Evolutionary conservation across 2,797 vertebrate genomes (phyloP).

Genomic region (Monodelphis domestica): DNA sequence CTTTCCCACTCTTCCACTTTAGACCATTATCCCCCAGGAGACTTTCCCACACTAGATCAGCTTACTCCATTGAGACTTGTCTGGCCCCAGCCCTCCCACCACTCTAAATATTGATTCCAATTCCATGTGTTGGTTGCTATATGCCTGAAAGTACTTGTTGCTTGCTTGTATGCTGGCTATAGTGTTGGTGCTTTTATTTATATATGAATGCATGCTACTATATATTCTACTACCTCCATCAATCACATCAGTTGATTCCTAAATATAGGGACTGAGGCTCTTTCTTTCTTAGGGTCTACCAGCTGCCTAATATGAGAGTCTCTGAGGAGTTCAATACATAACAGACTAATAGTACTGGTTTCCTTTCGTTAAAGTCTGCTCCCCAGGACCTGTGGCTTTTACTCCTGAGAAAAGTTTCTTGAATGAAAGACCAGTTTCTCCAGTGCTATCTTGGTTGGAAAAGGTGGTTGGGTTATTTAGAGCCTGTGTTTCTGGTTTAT

Average conservation of each 20-base stretch:
- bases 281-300: not conserved
- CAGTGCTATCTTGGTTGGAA: slow-evolving; percentile 21
- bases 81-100: not conserved
- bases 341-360: not conserved
- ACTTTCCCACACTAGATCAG: not conserved
- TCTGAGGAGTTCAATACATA: not conserved
- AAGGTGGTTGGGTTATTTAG: slow-evolving; percentile 42
- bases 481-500: slow-evolving; percentile 75
- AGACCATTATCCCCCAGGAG: not conserved
- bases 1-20: not conserved
- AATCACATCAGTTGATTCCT: not conserved
- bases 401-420: slow-evolving; percentile 45
- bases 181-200: not conserved
- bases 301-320: not conserved
- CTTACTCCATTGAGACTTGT: not conserved
- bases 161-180: not conserved
- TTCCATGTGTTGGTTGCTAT: not conserved
- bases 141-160: not conserved
- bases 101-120: not conserved
- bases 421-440: slow-evolving; percentile 32
- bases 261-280: not conserved
- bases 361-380: not conserved
- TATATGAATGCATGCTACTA: not conserved
- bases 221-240: not conserved
- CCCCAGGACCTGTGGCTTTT: not conserved